Conservation (phyloP, 2,797 vertebrate genomes). For the Echiichthys vipera region DNA sequence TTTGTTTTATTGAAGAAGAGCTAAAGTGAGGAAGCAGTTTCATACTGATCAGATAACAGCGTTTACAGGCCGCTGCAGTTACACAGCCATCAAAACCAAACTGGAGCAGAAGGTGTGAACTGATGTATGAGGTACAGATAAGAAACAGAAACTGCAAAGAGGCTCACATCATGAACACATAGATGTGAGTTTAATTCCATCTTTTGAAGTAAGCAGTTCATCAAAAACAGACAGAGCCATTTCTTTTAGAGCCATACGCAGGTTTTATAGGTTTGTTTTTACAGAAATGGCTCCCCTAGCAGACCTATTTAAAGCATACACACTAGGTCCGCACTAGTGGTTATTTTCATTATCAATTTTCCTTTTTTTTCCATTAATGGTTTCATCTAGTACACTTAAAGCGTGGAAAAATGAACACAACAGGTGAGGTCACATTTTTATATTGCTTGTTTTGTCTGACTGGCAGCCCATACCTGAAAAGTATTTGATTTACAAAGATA, state of each 20-base stretch:
- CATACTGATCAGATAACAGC: conserved; percentile 37
- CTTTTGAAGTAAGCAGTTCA: neutral
- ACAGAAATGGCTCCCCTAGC: neutral
- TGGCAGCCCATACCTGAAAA: neutral
- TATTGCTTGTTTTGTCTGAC: neutral
- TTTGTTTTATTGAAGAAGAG: conserved; percentile 22
- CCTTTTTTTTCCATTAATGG: neutral
- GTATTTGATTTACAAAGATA: neutral
- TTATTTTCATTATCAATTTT: neutral
- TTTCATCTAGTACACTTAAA: neutral
- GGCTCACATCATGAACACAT: neutral
- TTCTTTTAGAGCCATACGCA: neutral
- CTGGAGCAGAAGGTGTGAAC: conserved; percentile 19
- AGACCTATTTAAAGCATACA: neutral
- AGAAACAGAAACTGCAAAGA: neutral
- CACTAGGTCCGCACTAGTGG: neutral
- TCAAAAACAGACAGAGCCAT: neutral
- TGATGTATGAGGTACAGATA: conserved; percentile 18
- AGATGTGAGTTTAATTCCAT: conserved; percentile 26
- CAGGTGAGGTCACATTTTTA: neutral
- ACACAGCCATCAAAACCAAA: conserved; percentile 31
- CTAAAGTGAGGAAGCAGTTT: conserved; percentile 24
- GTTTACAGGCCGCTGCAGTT: neutral
- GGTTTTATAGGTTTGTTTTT: conserved; percentile 2
- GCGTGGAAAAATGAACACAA: neutral